These are phyloP conservation scores for Pachyramphus minor DNA, from an alignment of 2,113 vertebrate species.

Conservation along the genomic window DNA sequence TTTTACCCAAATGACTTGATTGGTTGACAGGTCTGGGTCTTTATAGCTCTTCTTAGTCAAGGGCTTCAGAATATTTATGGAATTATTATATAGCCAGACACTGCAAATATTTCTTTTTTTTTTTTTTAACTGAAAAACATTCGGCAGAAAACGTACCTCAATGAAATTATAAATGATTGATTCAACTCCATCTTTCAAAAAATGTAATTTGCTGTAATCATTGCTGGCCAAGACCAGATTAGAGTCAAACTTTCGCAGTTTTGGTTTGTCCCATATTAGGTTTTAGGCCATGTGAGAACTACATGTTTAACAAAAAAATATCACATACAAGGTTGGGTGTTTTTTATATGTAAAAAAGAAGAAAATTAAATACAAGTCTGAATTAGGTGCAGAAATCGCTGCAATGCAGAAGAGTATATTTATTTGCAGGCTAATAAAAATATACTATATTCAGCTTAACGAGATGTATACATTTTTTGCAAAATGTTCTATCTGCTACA, in stretches of 20 bases:
- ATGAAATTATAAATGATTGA: background rate
- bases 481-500: constrained; percentile 28
- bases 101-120: background rate
- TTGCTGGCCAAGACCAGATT: background rate
- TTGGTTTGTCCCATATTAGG: background rate
- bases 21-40: background rate
- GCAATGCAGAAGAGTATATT: constrained; percentile 60
- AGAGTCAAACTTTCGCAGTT: background rate
- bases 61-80: background rate
- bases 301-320: background rate
- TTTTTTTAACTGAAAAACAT: background rate
- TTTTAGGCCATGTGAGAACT: background rate
- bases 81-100: background rate
- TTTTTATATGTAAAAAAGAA: background rate
- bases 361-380: background rate
- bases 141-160: background rate
- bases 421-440: constrained; percentile 74
- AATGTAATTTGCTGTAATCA: background rate
- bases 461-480: constrained; percentile 49
- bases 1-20: background rate
- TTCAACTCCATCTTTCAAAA: background rate
- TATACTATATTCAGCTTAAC: constrained; percentile 50
- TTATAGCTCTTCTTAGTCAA: background rate
- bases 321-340: background rate
- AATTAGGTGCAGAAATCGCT: constrained; percentile 47